Conservation (phyloP, 2,888 invertebrate species). For the Rotaria magnacalcarata region DNA sequence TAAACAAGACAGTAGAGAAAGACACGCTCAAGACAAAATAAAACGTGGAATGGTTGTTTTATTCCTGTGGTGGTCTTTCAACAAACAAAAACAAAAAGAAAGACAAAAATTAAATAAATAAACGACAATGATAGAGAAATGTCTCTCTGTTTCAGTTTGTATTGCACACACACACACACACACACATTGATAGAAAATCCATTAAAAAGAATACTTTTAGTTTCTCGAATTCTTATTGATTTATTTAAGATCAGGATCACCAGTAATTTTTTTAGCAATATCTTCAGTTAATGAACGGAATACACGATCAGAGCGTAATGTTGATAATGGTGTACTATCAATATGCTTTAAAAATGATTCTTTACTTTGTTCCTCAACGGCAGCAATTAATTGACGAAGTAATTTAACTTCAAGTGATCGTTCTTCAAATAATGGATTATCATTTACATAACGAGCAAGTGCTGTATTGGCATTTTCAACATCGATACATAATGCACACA, state of each 20-base stretch:
- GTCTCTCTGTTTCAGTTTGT: neutral
- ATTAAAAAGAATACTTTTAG: neutral
- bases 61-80: neutral
- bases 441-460: neutral
- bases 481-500: constrained; percentile 30
- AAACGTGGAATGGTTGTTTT: neutral
- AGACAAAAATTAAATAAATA: neutral
- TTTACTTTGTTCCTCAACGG: constrained; percentile 23
- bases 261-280: neutral
- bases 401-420: neutral
- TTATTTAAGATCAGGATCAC: constrained; percentile 12
- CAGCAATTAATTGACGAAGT: neutral
- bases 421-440: constrained; percentile 29
- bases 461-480: constrained; percentile 13
- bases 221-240: neutral
- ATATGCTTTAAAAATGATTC: neutral
- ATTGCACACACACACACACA: constrained; percentile 28
- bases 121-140: neutral
- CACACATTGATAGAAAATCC: neutral
- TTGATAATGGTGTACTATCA: neutral
- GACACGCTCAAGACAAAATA: neutral
- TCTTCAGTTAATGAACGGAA: neutral
- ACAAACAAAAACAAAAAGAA: neutral
- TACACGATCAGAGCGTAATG: neutral
- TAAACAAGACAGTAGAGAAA: neutral